phyloP scores from a whole-genome alignment of 2,888 invertebrate species.

The Cyrtodaria siliqua region DNA sequence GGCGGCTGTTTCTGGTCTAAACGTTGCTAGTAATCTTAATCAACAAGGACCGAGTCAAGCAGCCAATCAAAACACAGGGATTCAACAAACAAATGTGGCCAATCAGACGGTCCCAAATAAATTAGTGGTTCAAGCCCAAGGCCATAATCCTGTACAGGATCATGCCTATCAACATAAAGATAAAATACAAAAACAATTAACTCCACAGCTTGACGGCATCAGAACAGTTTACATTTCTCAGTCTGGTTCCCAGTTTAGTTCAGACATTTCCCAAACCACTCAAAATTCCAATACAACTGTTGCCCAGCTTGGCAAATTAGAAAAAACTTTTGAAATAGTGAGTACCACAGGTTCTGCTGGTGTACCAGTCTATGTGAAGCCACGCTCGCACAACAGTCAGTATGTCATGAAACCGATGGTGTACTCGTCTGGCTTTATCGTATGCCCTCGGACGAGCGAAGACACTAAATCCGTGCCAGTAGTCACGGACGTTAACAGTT shows the following conservation, averaged over 20 bases:
- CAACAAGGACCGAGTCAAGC: background rate
- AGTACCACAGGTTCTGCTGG: background rate
- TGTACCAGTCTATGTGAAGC: background rate
- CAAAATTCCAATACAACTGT: background rate
- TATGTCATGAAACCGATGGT: slow-evolving; percentile 49
- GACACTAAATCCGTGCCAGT: slow-evolving; percentile 15
- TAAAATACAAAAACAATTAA: background rate
- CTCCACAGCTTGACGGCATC: background rate
- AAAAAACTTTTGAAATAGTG: no score
- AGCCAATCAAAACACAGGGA: background rate
- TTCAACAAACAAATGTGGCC: background rate
- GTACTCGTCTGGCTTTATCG: slow-evolving; percentile 46
- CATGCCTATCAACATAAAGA: slow-evolving; percentile 5
- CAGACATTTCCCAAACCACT: background rate
- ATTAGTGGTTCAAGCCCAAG: background rate
- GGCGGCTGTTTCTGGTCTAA: slow-evolving; percentile 26
- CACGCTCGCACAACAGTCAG: background rate
- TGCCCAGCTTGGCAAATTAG: no score
- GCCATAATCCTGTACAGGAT: background rate
- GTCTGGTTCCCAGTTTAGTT: background rate
- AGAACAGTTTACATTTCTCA: background rate
- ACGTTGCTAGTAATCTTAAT: background rate
- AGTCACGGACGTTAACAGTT: slow-evolving; percentile 1
- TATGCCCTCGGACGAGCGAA: slow-evolving; percentile 26
- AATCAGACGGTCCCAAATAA: background rate